phyloP scores from a whole-genome alignment of 2,113 vertebrate species.

The Elgaria multicarinata region DNA sequence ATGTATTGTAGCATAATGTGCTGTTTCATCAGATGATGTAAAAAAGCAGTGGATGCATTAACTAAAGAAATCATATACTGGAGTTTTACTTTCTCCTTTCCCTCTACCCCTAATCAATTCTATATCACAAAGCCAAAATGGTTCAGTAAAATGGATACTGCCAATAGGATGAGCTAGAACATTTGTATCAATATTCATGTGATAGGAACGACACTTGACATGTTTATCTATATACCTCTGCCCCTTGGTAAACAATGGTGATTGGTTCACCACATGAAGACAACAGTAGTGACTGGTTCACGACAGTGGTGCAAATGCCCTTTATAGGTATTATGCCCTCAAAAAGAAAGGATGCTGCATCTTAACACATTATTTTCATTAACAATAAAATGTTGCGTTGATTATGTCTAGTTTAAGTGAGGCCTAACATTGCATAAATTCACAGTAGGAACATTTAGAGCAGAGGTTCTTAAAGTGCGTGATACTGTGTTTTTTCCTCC shows the following conservation, averaged over 20 bases:
- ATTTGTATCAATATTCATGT: neutral
- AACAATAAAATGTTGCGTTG: rapidly evolving
- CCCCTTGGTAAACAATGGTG: slow-evolving; percentile 2
- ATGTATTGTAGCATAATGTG: neutral
- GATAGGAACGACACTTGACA: neutral
- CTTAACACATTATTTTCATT: neutral
- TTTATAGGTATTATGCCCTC: neutral
- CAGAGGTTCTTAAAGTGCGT: neutral
- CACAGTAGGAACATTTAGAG: neutral
- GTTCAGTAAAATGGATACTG: neutral
- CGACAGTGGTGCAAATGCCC: rapidly evolving
- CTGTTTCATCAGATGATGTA: neutral
- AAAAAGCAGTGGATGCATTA: neutral
- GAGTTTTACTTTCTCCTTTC: neutral
- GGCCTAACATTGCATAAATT: slow-evolving; percentile 54
- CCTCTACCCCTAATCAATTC: neutral
- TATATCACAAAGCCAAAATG: neutral
- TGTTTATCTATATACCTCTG: neutral
- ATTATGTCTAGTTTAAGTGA: slow-evolving; percentile 17
- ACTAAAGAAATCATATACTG: neutral
- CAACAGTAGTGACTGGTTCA: neutral
- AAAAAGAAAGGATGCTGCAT: neutral
- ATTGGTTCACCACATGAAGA: neutral
- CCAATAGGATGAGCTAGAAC: neutral
- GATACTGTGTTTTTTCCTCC: neutral